phyloP scores from a whole-genome alignment of 2,797 vertebrate species.

The Myioborus melanocephalus region DNA sequence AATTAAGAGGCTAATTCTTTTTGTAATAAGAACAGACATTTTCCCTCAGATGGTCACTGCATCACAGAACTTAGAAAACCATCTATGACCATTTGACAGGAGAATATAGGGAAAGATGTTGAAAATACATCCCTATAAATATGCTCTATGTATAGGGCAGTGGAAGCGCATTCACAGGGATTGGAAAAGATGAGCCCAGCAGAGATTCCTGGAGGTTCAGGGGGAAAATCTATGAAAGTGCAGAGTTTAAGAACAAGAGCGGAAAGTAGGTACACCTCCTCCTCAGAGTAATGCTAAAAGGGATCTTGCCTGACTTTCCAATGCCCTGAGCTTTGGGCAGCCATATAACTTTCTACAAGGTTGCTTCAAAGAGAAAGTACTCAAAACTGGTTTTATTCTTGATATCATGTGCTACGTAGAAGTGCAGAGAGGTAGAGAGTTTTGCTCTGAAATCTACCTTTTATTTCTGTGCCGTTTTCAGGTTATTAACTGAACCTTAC shows the following conservation, averaged over 20 bases:
- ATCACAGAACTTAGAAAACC: background rate
- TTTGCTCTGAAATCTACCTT: background rate
- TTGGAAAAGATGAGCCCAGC: background rate
- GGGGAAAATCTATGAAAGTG: background rate
- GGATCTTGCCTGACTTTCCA: background rate
- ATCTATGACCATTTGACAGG: background rate
- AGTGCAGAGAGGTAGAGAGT: background rate
- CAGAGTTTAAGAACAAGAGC: background rate
- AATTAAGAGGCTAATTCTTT: background rate
- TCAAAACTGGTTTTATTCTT: background rate
- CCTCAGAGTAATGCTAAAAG: background rate
- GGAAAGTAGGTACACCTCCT: background rate
- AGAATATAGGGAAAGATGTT: background rate
- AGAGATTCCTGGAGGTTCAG: background rate
- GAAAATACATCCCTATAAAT: background rate
- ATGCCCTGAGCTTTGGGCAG: background rate
- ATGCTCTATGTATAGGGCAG: background rate
- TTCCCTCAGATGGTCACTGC: background rate
- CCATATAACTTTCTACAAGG: background rate
- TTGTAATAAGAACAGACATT: background rate
- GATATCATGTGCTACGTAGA: background rate
- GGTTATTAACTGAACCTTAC: background rate
- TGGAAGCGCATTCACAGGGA: background rate
- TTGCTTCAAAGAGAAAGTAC: background rate
- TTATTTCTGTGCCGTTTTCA: background rate